These are phyloP conservation scores for Hypomecis atomaria DNA, from an alignment of 2,888 invertebrate species.

Conservation along the genomic window DNA sequence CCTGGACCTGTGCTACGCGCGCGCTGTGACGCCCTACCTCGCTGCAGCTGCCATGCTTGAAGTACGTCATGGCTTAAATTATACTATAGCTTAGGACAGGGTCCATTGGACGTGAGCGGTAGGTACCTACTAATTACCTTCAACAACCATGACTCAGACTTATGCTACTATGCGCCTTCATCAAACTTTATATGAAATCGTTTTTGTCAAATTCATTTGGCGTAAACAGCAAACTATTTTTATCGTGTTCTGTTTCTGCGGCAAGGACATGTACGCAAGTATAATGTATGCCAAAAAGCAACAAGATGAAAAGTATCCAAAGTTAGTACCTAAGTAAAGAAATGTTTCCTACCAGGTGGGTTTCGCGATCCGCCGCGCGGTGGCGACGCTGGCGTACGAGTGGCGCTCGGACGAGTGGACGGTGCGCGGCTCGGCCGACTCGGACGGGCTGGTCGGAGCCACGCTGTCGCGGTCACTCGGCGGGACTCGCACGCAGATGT, in stretches of 20 bases:
- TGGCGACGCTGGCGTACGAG: constrained; percentile 75
- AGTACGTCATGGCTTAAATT: constrained; percentile 47
- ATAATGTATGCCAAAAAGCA: no score
- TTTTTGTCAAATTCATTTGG: no score
- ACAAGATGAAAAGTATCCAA: no score
- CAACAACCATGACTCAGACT: no score
- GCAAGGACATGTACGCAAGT: no score
- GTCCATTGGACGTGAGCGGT: no score
- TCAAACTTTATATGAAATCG: no score
- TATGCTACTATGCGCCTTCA: no score
- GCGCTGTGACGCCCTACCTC: constrained; percentile 69
- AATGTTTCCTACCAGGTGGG: constrained; percentile 59
- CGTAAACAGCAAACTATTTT: no score
- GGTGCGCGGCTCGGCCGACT: constrained; percentile 73
- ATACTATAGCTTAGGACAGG: background rate
- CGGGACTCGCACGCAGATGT: constrained; percentile 66
- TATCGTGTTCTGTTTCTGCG: no score
- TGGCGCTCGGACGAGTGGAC: constrained; percentile 74
- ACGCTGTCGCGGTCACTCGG: constrained; percentile 73
- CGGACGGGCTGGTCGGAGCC: constrained; percentile 77
- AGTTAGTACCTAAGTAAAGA: background rate
- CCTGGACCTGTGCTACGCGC: constrained; percentile 74
- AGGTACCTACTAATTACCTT: no score
- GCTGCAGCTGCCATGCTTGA: constrained; percentile 78
- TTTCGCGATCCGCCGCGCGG: constrained; percentile 69